Percentiles rank a stretch among this genome's conserved stretches.
phyloP scores from a whole-genome alignment of 2,888 invertebrate genomes.

The Epirrhoe tristata region DNA sequence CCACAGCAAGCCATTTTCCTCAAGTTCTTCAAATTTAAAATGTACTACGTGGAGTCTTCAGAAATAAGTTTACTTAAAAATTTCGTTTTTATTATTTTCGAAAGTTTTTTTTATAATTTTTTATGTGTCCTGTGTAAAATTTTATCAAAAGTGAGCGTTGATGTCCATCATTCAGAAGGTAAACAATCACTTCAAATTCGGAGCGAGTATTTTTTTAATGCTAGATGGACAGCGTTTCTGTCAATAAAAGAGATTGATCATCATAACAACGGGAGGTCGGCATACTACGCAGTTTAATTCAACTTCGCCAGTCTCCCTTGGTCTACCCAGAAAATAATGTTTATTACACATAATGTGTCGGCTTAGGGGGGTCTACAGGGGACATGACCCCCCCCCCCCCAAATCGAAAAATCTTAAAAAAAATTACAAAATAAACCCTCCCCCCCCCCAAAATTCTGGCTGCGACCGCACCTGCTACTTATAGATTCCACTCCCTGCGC shows the following conservation, averaged over 20 bases:
- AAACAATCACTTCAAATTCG: conserved; percentile 26
- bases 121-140: conserved; percentile 55
- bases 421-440: too few species aligned
- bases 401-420: too few species aligned
- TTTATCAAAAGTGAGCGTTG: conserved; percentile 51
- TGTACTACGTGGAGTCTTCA: conserved; percentile 40
- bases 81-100: conserved; percentile 47
- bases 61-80: conserved; percentile 43
- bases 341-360: too few species aligned
- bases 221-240: not conserved
- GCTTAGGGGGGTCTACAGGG: too few species aligned
- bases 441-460: too few species aligned
- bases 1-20: conserved; percentile 50
- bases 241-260: conserved; percentile 1
- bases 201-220: conserved; percentile 12
- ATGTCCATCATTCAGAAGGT: conserved; percentile 19
- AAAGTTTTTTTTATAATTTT: conserved; percentile 44
- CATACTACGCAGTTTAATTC: too few species aligned
- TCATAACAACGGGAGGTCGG: not conserved
- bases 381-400: too few species aligned
- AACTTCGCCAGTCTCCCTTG: too few species aligned
- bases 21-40: conserved; percentile 7
- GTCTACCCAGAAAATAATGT: too few species aligned
- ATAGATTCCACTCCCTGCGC: too few species aligned
- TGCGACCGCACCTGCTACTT: too few species aligned